Conservation (phyloP, 2,797 vertebrate genomes). For the Lophius americanus region DNA sequence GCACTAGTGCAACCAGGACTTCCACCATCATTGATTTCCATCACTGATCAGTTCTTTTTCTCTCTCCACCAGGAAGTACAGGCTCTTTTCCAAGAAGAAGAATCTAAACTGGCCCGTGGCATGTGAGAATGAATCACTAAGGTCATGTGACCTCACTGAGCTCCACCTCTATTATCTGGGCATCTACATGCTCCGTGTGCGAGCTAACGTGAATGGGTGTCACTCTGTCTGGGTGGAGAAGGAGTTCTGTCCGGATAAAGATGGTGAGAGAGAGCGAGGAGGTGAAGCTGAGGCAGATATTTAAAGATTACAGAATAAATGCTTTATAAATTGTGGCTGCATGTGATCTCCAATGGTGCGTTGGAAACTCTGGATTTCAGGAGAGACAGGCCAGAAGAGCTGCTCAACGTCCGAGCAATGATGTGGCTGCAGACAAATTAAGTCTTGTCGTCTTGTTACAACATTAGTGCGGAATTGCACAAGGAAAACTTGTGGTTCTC, state of each 20-base stretch:
- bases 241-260: slow-evolving; percentile 73
- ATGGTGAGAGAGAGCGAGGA: slow-evolving; percentile 63
- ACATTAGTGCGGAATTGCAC: background rate
- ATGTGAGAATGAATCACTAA: slow-evolving; percentile 33
- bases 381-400: background rate
- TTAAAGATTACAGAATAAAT: background rate
- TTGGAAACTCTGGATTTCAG: slow-evolving; percentile 1
- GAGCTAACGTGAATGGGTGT: slow-evolving; percentile 9
- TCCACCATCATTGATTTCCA: background rate
- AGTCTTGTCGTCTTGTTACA: too few relatives aligned
- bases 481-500: background rate
- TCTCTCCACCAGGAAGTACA: slow-evolving; percentile 34
- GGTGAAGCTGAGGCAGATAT: background rate
- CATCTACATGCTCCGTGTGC: slow-evolving; percentile 59
- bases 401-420: background rate
- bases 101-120: background rate
- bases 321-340: background rate
- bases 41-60: background rate
- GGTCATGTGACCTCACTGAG: slow-evolving; percentile 69
- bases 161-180: slow-evolving; percentile 48
- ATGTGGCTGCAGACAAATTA: background rate
- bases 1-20: too few relatives aligned
- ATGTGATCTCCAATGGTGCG: background rate
- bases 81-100: background rate
- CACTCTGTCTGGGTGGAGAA: slow-evolving; percentile 58